Base-by-base conservation (phyloP, 2,888 invertebrate genomes). In the Idaea dimidiata region DNA sequence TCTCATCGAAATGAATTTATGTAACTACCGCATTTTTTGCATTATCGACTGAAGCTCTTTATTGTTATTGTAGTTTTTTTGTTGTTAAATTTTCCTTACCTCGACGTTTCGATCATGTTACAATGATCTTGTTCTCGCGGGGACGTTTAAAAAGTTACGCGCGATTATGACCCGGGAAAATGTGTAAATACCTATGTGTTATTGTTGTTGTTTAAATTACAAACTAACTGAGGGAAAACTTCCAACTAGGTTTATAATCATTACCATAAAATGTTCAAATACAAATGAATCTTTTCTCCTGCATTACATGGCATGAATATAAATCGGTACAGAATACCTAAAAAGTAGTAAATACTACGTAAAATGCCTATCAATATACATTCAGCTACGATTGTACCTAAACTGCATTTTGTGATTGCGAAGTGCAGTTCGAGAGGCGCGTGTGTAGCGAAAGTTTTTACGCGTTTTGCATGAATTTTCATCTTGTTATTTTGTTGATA, bases 391-490 rank as follows among this genome's bases (percentile, higher is more conserved):
- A 32, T 32, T 32, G 32, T 32, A 32, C n/a, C n/a, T 24, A 24
- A 43, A 43, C 14, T 43, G 43, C 43, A 43, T 6, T 66, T 79
- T 78, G 74, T 68, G 76, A 79, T 84, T 83, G 78, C 81, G 73
- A 72, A 76, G 74, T 78, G 78, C 74, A 74, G 70, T 68, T 68
- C 64, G 63, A 66, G 63, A 61, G 65, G 75, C 72, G 82, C 84
- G 82, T 82, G 81, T 77, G 73, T 17, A 60, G 88, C 67, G 89
- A 89, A 89, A 89, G 89, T 85, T 69, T 77, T 43, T 75, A 84
- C 87, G 86, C 76, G 83, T 66, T 62, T 61, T 63, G 86, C 80
- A 86, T 88, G 71, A 61, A 60, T 62, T 70, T 61, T 58, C 59
- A 54, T 43, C 43, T 43, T 10, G 43, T 43, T 43, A 43, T 10